Percentiles rank a stretch among this genome's conserved stretches.
Conservation (phyloP, 2,113 vertebrate species). For the Pyrgilauda ruficollis region DNA sequence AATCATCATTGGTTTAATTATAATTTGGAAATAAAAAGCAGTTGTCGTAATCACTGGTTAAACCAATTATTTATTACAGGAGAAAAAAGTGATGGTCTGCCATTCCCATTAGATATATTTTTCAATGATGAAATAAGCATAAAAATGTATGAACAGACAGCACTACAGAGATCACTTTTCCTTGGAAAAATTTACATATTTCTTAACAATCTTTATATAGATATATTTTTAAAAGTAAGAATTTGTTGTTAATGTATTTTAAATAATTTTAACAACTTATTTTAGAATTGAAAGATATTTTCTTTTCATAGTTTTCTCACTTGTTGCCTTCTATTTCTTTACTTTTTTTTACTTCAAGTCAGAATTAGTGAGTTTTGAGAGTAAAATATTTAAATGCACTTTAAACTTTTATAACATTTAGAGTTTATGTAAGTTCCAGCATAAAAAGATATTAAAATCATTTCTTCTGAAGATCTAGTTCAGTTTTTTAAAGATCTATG, state of each 20-base stretch:
- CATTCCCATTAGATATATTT: background rate
- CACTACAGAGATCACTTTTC: background rate
- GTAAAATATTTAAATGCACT: background rate
- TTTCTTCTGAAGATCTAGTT: background rate
- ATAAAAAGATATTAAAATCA: background rate
- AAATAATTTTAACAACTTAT: background rate
- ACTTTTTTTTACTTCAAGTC: background rate
- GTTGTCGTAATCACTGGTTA: background rate
- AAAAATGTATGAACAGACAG: background rate
- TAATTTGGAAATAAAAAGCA: background rate
- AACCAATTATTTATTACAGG: background rate
- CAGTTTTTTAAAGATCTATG: background rate
- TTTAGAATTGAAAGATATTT: background rate
- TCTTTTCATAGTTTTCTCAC: background rate
- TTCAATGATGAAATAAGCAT: background rate
- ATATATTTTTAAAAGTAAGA: background rate
- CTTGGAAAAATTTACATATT: background rate
- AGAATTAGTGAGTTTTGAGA: background rate
- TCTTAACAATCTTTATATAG: background rate
- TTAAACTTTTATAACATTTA: background rate
- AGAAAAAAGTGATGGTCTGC: background rate
- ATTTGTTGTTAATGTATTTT: background rate
- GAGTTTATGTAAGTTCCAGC: background rate
- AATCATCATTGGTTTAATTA: background rate
- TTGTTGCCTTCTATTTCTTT: background rate